Percentiles rank a stretch among this genome's conserved stretches.
phyloP scores from a whole-genome alignment of 2,797 vertebrate species.

The Enteromius paludinosus region DNA sequence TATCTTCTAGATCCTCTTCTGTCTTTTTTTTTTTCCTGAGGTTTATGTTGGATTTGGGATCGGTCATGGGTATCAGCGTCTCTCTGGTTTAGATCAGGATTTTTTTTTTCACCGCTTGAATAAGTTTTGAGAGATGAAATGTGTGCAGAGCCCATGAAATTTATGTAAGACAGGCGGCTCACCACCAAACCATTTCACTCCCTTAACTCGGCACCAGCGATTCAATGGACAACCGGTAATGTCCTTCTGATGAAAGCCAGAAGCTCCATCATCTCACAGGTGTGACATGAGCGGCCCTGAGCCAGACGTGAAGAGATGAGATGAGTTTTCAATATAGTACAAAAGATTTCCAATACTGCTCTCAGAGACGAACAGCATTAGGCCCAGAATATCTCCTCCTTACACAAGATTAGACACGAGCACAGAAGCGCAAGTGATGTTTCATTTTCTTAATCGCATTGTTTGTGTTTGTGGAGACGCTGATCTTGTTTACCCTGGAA shows the following conservation, averaged over 20 bases:
- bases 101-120: constrained; percentile 74
- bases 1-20: constrained; percentile 49
- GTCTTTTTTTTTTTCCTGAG: constrained; percentile 49
- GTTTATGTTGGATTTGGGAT: constrained; percentile 80
- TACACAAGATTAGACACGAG: background rate
- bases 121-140: constrained; percentile 66
- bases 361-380: background rate
- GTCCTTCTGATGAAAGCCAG: constrained; percentile 50
- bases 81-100: constrained; percentile 73
- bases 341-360: background rate
- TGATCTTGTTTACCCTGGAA: constrained; percentile 27
- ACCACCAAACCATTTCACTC: constrained; percentile 53
- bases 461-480: background rate
- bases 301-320: background rate
- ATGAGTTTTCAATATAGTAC: constrained; percentile 34
- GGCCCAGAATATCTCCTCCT: background rate
- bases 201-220: constrained; percentile 50
- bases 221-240: constrained; percentile 48
- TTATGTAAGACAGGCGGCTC: constrained; percentile 66
- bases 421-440: background rate
- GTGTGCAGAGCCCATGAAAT: constrained; percentile 75
- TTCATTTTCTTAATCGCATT: constrained; percentile 13
- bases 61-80: constrained; percentile 72
- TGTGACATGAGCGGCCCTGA: constrained; percentile 9
- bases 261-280: constrained; percentile 38